phyloP scores from a whole-genome alignment of 2,113 vertebrate genomes.

The Myotis brandtii region DNA sequence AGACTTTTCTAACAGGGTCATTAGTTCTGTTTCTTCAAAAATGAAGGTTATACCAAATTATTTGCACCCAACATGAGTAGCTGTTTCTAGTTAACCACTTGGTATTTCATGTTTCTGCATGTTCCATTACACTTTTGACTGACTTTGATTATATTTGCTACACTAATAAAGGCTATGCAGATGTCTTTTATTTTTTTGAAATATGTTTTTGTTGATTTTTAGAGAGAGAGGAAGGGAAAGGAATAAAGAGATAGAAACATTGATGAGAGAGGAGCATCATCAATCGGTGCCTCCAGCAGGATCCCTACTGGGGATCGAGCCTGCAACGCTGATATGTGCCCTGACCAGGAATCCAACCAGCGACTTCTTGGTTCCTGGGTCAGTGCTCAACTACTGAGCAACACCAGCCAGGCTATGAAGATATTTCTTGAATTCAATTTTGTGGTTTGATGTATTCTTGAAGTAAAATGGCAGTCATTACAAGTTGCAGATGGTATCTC shows the following conservation, averaged over 20 bases:
- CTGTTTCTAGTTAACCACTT: constrained; percentile 67
- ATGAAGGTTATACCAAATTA: constrained; percentile 63
- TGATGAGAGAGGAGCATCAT: too few species aligned
- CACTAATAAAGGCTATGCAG: constrained; percentile 62
- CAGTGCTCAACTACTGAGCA: too few species aligned
- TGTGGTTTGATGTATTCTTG: constrained; percentile 61
- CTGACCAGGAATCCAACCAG: too few species aligned
- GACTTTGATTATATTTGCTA: constrained; percentile 70
- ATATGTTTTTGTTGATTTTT: too few species aligned
- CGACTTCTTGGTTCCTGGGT: too few species aligned
- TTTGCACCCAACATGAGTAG: constrained; percentile 51
- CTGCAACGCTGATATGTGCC: too few species aligned
- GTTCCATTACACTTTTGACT: constrained; percentile 68
- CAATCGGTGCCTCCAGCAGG: too few species aligned
- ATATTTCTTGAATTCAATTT: constrained; percentile 66
- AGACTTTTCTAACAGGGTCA: constrained; percentile 18
- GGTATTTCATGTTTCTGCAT: constrained; percentile 65
- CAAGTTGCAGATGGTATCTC: constrained; percentile 27
- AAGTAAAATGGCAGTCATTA: constrained; percentile 65
- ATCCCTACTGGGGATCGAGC: too few species aligned
- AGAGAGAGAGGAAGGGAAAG: too few species aligned
- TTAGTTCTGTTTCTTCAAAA: constrained; percentile 64
- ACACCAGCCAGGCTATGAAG: constrained; percentile 30
- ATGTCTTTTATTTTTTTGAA: too few species aligned
- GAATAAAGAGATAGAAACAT: too few species aligned